Evolutionary conservation across 2,888 invertebrate genomes (phyloP).

Genomic region (Exocentrus adspersus): DNA sequence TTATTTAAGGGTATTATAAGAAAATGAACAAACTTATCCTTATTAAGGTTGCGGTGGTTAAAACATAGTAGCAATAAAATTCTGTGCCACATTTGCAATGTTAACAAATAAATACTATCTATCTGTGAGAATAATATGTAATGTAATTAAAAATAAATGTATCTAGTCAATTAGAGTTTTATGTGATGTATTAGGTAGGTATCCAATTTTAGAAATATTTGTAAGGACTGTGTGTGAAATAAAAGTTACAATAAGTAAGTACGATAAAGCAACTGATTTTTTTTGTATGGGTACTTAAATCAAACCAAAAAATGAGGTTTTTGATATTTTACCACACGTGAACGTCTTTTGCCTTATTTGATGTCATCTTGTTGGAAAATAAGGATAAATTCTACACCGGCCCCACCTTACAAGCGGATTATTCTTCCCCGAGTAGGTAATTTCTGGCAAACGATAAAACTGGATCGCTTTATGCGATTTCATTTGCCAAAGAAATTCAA

Average conservation of each 20-base stretch:
- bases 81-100: conserved; percentile 15
- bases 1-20: too few relatives aligned
- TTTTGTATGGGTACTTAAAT: too few relatives aligned
- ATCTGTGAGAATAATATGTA: conserved; percentile 1
- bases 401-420: not conserved
- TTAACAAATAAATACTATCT: not conserved
- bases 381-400: not conserved
- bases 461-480: not conserved
- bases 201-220: conserved; percentile 6
- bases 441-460: conserved; percentile 3
- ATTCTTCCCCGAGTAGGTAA: not conserved
- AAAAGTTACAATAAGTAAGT: conserved; percentile 6
- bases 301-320: too few relatives aligned
- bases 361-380: not conserved
- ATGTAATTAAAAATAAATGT: too few relatives aligned
- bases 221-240: conserved; percentile 18
- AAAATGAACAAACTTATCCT: not conserved
- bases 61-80: conserved; percentile 23
- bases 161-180: conserved; percentile 25
- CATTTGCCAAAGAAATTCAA: not conserved
- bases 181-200: conserved; percentile 3
- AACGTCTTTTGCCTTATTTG: too few relatives aligned
- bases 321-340: too few relatives aligned
- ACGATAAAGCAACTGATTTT: too few relatives aligned
- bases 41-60: not conserved